phyloP scores from a whole-genome alignment of 2,797 vertebrate species.

The Cryptoblepharus egeriae region DNA sequence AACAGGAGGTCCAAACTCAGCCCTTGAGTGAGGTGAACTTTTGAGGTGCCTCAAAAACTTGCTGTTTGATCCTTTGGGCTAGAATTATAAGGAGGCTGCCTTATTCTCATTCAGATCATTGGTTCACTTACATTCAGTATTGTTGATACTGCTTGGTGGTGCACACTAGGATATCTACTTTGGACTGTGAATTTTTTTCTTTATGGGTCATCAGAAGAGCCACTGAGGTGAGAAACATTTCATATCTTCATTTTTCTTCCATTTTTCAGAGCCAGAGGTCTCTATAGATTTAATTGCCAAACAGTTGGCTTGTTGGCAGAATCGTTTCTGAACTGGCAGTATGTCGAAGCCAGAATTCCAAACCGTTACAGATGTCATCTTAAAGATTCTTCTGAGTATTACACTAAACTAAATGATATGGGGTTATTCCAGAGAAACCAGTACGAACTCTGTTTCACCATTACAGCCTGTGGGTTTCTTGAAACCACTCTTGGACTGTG shows the following conservation, averaged over 20 bases:
- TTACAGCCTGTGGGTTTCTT: background rate
- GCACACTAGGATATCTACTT: too few relatives aligned
- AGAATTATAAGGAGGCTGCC: too few relatives aligned
- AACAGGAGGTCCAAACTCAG: too few relatives aligned
- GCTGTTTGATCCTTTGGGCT: too few relatives aligned
- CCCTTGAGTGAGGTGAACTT: too few relatives aligned
- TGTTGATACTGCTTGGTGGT: too few relatives aligned
- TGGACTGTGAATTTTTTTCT: too few relatives aligned
- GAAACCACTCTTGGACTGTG: background rate
- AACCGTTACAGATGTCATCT: background rate
- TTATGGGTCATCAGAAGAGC: too few relatives aligned
- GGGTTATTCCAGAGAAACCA: background rate
- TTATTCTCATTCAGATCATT: too few relatives aligned
- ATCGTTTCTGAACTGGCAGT: rapidly evolving
- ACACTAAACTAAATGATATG: background rate
- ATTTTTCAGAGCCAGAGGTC: background rate
- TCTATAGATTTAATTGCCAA: rapidly evolving
- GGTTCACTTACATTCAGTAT: too few relatives aligned
- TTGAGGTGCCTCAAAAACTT: too few relatives aligned
- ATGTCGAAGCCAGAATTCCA: rapidly evolving
- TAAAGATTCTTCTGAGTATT: background rate
- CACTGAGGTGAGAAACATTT: too few relatives aligned
- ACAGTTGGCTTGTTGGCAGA: rapidly evolving
- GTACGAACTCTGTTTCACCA: background rate
- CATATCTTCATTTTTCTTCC: background rate